A percentile compares a stretch with the other conserved stretches of the same genome.
phyloP scores from a whole-genome alignment of 2,888 invertebrate species.

The Drosophila bunnanda region DNA sequence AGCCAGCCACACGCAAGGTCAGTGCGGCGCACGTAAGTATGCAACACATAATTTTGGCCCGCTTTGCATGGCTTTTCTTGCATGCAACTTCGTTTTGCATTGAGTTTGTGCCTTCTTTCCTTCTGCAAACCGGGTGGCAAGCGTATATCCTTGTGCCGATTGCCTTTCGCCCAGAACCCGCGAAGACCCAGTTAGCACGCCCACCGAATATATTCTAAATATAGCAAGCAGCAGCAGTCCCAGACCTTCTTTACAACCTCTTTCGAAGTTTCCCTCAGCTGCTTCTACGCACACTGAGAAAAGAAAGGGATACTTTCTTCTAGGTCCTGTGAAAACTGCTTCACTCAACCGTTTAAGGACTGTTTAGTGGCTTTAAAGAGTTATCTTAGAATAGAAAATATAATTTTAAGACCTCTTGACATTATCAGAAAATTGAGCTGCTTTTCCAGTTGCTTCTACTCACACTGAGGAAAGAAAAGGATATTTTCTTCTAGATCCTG shows the following conservation, averaged over 20 bases:
- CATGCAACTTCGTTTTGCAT: constrained; percentile 68
- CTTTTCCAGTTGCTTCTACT: neutral
- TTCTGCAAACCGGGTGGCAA: neutral
- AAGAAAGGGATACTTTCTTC: neutral
- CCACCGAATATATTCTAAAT: constrained; percentile 53
- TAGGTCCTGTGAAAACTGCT: neutral
- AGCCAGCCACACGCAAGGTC: constrained; percentile 68
- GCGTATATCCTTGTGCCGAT: constrained; percentile 69
- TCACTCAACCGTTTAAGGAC: neutral
- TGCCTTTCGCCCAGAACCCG: constrained; percentile 50
- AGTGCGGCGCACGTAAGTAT: constrained; percentile 75
- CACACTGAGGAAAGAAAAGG: no score
- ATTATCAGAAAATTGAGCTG: no score
- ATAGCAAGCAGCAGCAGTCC: constrained; percentile 44
- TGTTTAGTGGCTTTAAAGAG: no score
- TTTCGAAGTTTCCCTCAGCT: constrained; percentile 13
- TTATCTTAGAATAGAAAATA: neutral
- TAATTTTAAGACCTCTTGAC: no score
- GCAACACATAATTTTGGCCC: constrained; percentile 72
- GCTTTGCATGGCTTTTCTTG: constrained; percentile 56
- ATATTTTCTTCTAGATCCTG: no score
- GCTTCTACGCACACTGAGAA: neutral
- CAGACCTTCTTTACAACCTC: constrained; percentile 5
- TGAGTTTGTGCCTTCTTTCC: constrained; percentile 17
- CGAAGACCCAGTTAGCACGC: constrained; percentile 60